phyloP scores from a whole-genome alignment of 2,888 invertebrate genomes.

The Linnaemya vulpina region DNA sequence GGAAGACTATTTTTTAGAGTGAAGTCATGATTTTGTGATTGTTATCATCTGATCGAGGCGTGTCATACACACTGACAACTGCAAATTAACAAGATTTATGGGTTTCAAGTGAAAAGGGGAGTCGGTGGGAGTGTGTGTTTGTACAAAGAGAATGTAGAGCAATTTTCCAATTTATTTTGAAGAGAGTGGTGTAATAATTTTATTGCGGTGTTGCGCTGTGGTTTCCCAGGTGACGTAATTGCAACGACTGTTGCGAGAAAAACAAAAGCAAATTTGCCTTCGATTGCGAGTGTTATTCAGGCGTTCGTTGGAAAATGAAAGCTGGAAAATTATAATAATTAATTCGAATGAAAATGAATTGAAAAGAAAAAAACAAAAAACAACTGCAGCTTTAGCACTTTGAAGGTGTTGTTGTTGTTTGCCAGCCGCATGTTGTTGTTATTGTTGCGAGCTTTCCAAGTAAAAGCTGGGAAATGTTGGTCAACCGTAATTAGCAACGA shows the following conservation, averaged over 20 bases:
- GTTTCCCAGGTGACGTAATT: slow-evolving; percentile 37
- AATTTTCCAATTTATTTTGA: slow-evolving; percentile 19
- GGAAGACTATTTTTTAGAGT: slow-evolving; percentile 44
- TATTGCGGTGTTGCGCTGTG: neutral
- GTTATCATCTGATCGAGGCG: slow-evolving; percentile 54
- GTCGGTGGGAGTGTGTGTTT: neutral
- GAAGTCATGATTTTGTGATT: slow-evolving; percentile 58
- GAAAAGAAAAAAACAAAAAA: too few relatives aligned
- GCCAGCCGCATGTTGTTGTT: neutral
- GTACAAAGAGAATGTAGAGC: slow-evolving; percentile 1
- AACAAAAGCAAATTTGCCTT: neutral
- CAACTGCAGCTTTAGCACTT: neutral
- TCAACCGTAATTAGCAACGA: slow-evolving; percentile 12
- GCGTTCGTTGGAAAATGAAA: slow-evolving; percentile 29
- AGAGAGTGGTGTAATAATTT: neutral
- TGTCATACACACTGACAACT: slow-evolving; percentile 58
- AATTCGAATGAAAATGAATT: slow-evolving; percentile 43
- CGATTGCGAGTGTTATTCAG: neutral
- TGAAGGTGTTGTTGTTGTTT: slow-evolving; percentile 28
- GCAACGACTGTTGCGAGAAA: neutral
- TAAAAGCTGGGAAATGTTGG: slow-evolving; percentile 33
- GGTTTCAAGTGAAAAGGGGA: neutral
- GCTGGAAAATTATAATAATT: slow-evolving; percentile 47
- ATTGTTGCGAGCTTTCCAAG: neutral
- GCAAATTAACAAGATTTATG: slow-evolving; percentile 54